Evolutionary conservation across 1,140 invertebrate genomes (phyloP).

Genomic region (Microplitis mediator): DNA sequence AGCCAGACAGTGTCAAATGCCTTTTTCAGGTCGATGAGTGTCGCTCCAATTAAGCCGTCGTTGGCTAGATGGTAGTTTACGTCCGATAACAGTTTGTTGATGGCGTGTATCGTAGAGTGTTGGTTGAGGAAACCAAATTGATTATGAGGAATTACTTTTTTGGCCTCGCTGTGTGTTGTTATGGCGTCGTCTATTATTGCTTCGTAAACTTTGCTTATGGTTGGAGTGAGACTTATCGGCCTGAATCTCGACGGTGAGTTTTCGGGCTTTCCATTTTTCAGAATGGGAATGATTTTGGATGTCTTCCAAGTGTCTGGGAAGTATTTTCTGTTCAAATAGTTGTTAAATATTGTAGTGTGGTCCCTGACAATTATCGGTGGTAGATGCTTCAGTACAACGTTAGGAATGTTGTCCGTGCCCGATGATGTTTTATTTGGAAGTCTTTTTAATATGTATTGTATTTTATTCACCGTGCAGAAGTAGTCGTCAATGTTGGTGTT

Average conservation of each 20-base stretch:
- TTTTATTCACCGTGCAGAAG: no score
- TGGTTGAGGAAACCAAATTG: neutral
- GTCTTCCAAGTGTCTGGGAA: constrained; percentile 35
- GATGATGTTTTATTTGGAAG: no score
- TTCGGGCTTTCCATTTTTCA: constrained; percentile 32
- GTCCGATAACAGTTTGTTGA: neutral
- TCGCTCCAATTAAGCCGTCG: neutral
- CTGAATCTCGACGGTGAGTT: constrained; percentile 3
- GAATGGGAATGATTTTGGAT: constrained; percentile 34
- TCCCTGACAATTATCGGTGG: constrained; percentile 13
- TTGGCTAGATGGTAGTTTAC: neutral
- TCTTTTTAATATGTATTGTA: no score
- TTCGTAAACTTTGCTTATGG: constrained; percentile 10
- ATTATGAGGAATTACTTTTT: neutral
- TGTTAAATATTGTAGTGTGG: constrained; percentile 25
- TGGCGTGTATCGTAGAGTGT: constrained; percentile 8
- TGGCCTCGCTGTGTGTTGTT: neutral
- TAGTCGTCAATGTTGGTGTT: no score
- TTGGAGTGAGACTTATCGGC: neutral
- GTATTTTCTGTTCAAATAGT: constrained; percentile 19
- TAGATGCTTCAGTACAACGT: constrained; percentile 23
- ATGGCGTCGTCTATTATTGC: neutral
- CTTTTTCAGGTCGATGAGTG: constrained; percentile 4
- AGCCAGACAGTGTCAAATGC: neutral
- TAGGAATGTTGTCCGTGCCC: no score